A percentile compares a stretch with the other conserved stretches of the same genome.
Conservation (phyloP, 1,140 invertebrate species). For the Apis mellifera region DNA sequence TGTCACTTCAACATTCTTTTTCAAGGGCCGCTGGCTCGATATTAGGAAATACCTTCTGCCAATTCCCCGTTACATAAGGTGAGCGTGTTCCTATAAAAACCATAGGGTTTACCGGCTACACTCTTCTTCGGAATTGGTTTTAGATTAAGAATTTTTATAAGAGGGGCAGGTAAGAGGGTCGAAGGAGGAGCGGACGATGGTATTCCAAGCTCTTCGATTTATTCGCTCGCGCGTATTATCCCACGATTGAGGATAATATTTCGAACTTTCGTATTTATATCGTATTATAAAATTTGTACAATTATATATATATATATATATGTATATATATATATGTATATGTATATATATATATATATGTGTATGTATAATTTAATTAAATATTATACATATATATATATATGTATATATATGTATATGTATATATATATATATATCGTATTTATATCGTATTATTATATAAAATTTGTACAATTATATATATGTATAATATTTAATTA, state of each 20-base stretch:
- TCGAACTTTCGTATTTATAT: background rate
- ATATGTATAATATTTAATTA: no score
- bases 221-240: conserved; percentile 12
- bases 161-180: conserved; percentile 33
- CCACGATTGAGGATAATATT: background rate
- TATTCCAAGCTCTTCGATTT: conserved; percentile 33
- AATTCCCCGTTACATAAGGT: conserved; percentile 65
- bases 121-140: conserved; percentile 55
- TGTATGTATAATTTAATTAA: no score
- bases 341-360: no score
- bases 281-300: background rate
- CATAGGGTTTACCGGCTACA: conserved; percentile 38
- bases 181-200: background rate
- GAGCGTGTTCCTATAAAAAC: conserved; percentile 57
- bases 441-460: no score
- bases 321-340: no score
- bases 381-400: no score
- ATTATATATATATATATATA: background rate
- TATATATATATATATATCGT: no score
- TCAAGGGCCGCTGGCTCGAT: conserved; percentile 59
- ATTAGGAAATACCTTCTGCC: conserved; percentile 71
- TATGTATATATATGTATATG: no score
- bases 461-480: no score
- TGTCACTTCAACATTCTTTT: conserved; percentile 66
- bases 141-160: conserved; percentile 64